Base-by-base conservation (phyloP, 2,113 vertebrate genomes). In the Ochotona princeps region DNA sequence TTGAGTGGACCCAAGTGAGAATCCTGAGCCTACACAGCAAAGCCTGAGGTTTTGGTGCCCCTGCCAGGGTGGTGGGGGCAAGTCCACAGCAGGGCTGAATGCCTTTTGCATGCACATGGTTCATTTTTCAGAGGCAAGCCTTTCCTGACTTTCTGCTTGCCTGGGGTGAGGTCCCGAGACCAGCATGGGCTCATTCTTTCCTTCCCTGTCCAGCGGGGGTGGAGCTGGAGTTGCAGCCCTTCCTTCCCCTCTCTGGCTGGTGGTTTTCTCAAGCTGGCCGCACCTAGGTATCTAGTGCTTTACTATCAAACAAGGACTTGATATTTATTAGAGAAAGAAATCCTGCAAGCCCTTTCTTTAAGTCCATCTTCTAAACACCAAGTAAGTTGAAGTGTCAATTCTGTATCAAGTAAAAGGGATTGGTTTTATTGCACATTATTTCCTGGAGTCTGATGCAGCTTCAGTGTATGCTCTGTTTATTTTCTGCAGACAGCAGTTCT, bases 401-500 rank as follows among this genome's bases (percentile, higher is more conserved):
- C 38, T 44, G 38, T 44, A 44, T 44, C 38, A 44, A 44, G 38
- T 44, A 44, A 44, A 44, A 44, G 38, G 38, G 38, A 44, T 44
- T 44, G 38, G 38, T 44, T 44, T 44, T 44, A 44, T 44, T 44
- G 38, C 6, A 44, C 38, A 44, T 44, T 81, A 5, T 73, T 92
- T 86, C 66, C 61, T 83, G 23, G 80, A 25, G 76, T 93, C 51
- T 44, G 63, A 54, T 67, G 32, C 13, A 57, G 35, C 47, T 85
- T 86, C 67, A 57, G 7, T 30, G 35, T 35, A 2, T 38, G 11
- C 67, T 78, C 63, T 89, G 3, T 67, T 85, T 92, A 54, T 95
- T 97, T 94, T 97, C 35, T 96, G 2, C 96, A 99, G 99, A 95
- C 87, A 96, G 82, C 70, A 97, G 92, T 82, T 96, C 98, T 92